These are phyloP conservation scores for Eptatretus burgeri DNA, from an alignment of 2,113 vertebrate species.

Conservation along the genomic window DNA sequence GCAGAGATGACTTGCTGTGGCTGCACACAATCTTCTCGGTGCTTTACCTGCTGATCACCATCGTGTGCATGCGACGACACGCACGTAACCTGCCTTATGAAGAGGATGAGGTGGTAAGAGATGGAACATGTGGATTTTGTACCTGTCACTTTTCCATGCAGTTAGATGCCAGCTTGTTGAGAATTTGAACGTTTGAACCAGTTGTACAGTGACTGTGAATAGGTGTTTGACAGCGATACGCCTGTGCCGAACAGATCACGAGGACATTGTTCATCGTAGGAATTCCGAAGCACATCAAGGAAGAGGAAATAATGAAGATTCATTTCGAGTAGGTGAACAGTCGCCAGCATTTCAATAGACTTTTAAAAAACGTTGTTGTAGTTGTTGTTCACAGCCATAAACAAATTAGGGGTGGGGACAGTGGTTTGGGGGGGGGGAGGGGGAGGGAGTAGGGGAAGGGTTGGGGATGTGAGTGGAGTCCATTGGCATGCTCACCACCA, in stretches of 20 bases:
- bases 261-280: conserved; percentile 64
- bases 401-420: too few relatives aligned
- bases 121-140: too few relatives aligned
- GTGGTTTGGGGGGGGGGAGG: not conserved
- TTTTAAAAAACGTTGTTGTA: too few relatives aligned
- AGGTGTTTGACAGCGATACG: not conserved
- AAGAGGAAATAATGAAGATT: conserved; percentile 53
- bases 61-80: conserved; percentile 62
- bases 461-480: not conserved
- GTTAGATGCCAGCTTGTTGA: too few relatives aligned
- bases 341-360: not conserved
- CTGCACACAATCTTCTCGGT: conserved; percentile 56
- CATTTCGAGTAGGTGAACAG: conserved; percentile 56
- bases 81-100: conserved; percentile 39
- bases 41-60: conserved; percentile 53
- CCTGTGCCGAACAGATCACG: conserved; percentile 23
- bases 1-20: conserved; percentile 55
- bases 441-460: not conserved
- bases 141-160: too few relatives aligned
- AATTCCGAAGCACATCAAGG: conserved; percentile 56
- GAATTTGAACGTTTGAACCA: too few relatives aligned
- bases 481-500: not conserved
- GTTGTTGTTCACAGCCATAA: too few relatives aligned
- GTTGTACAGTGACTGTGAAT: too few relatives aligned
- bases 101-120: conserved; percentile 40